A percentile compares a stretch with the other conserved stretches of the same genome.
phyloP scores from a whole-genome alignment of 1,140 invertebrate genomes.

The Elysia chlorotica region DNA sequence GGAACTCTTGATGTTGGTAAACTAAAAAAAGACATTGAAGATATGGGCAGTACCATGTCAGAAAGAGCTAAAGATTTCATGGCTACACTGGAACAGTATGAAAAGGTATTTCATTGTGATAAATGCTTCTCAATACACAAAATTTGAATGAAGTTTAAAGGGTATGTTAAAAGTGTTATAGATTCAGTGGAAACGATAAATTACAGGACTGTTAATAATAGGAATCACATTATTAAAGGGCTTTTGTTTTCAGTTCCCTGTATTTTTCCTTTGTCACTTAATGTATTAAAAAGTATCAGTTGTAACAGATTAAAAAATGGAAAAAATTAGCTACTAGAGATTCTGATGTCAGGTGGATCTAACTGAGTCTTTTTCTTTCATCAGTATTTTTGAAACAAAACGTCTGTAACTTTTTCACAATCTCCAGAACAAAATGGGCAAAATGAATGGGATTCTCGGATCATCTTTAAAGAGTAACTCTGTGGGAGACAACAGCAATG shows the following conservation, averaged over 20 bases:
- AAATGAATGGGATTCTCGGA: not conserved
- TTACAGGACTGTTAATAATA: no score
- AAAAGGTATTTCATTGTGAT: slow-evolving; percentile 18
- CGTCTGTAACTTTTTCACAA: not conserved
- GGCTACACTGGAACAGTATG: slow-evolving; percentile 27
- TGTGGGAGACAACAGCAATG: not conserved
- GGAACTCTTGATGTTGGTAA: slow-evolving; percentile 20
- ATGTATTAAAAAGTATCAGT: not conserved
- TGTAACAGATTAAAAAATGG: not conserved
- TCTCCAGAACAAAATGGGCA: not conserved
- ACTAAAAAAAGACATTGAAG: slow-evolving; percentile 22
- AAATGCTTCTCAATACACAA: no score
- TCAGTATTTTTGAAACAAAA: not conserved
- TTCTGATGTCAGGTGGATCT: not conserved
- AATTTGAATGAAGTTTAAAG: no score
- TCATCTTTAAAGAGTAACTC: not conserved
- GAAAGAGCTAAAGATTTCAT: slow-evolving; percentile 25
- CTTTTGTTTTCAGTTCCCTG: no score
- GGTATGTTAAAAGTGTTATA: no score
- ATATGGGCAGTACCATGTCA: slow-evolving; percentile 26
- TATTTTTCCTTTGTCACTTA: no score
- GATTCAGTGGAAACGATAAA: no score
- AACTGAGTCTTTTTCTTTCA: not conserved
- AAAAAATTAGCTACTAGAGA: not conserved
- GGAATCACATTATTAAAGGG: no score